phyloP scores from a whole-genome alignment of 2,888 invertebrate genomes.

The Drosophila lutescens region DNA sequence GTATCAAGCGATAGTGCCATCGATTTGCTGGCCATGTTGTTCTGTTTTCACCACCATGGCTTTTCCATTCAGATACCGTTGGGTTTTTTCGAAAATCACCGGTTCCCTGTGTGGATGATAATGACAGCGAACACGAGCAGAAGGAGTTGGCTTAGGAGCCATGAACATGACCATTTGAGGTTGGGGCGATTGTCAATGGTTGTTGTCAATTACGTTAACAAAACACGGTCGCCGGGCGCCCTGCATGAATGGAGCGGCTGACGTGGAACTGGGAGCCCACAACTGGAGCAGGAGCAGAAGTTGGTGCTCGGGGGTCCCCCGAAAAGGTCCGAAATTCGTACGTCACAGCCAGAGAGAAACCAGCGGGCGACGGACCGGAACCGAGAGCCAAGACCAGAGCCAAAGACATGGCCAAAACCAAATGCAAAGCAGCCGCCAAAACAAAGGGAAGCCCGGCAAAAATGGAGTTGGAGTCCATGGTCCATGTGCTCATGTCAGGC shows the following conservation, averaged over 20 bases:
- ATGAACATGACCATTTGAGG: slow-evolving; percentile 55
- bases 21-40: not conserved
- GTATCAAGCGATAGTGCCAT: slow-evolving; percentile 8
- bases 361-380: slow-evolving; percentile 43
- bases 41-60: slow-evolving; percentile 13
- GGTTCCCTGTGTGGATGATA: slow-evolving; percentile 59
- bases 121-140: slow-evolving; percentile 58
- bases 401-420: slow-evolving; percentile 41
- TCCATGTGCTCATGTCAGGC: slow-evolving; percentile 43
- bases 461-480: slow-evolving; percentile 9
- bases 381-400: slow-evolving; percentile 10
- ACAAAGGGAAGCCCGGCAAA: slow-evolving; percentile 34
- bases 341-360: slow-evolving; percentile 26
- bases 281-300: slow-evolving; percentile 58
- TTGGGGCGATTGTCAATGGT: slow-evolving; percentile 70
- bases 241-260: slow-evolving; percentile 50
- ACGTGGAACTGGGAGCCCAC: slow-evolving; percentile 20
- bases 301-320: slow-evolving; percentile 15
- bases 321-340: slow-evolving; percentile 50
- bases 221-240: slow-evolving; percentile 61
- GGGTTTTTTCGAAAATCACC: slow-evolving; percentile 13
- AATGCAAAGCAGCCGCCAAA: slow-evolving; percentile 50
- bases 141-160: slow-evolving; percentile 19
- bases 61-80: slow-evolving; percentile 10
- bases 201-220: slow-evolving; percentile 76